Percentiles rank a stretch among this genome's conserved stretches.
These are phyloP conservation scores for Dasyprocta punctata DNA, from an alignment of 2,113 vertebrate genomes.

Conservation along the genomic window DNA sequence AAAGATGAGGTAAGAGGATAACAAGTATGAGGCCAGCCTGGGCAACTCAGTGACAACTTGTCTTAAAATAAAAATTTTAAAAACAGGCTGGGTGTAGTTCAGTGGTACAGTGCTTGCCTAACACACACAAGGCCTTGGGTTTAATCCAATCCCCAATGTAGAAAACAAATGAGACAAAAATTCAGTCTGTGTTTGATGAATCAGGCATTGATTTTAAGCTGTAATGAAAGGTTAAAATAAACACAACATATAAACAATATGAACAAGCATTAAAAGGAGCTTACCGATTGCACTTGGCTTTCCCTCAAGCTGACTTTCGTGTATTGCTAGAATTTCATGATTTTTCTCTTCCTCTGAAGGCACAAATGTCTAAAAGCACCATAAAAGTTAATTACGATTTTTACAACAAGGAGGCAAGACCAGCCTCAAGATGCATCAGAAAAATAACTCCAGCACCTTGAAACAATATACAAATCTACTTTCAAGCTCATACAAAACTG, in stretches of 20 bases:
- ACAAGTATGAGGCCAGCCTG: background rate
- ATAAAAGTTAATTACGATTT: slow-evolving; percentile 14
- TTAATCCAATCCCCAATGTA: background rate
- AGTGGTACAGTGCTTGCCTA: background rate
- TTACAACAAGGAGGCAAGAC: background rate
- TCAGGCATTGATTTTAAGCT: background rate
- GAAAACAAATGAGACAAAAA: background rate
- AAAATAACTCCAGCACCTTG: background rate
- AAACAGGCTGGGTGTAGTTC: background rate
- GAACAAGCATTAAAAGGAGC: background rate
- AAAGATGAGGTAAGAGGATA: background rate
- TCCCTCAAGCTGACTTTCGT: background rate
- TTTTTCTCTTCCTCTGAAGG: slow-evolving; percentile 41
- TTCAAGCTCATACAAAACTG: background rate
- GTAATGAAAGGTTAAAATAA: background rate
- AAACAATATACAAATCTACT: background rate
- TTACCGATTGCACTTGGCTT: slow-evolving; percentile 11
- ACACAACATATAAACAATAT: background rate
- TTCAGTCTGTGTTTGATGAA: background rate
- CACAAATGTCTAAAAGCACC: slow-evolving; percentile 55
- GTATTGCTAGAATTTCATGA: background rate
- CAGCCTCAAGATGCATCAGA: background rate
- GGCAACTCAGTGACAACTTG: background rate
- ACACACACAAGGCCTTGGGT: background rate
- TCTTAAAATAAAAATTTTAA: background rate